A percentile compares a stretch with the other conserved stretches of the same genome.
These are phyloP conservation scores for Porites lobata DNA, from an alignment of 92 coral and sea anemone genomes.

Conservation along the genomic window DNA sequence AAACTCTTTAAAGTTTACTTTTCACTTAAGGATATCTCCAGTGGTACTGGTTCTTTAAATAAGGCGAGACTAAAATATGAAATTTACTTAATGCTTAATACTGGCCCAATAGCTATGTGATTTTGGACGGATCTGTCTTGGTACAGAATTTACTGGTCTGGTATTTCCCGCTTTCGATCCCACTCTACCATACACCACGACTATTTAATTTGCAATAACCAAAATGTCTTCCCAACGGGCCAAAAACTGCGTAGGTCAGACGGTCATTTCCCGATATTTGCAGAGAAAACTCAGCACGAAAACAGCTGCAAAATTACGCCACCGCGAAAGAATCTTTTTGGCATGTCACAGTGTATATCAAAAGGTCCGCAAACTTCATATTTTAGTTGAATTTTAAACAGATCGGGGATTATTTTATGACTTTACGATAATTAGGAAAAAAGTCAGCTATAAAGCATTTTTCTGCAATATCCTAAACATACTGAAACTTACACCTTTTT, in stretches of 20 bases:
- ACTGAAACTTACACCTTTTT: not conserved
- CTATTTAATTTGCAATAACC: too few species aligned
- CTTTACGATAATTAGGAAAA: not conserved
- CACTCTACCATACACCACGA: too few species aligned
- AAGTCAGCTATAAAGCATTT: not conserved
- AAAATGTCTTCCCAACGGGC: not conserved
- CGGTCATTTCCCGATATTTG: not conserved
- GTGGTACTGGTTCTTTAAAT: too few species aligned
- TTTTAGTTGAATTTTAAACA: not conserved
- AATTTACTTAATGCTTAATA: too few species aligned
- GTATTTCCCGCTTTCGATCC: too few species aligned
- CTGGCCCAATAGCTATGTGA: too few species aligned
- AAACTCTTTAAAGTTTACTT: too few species aligned
- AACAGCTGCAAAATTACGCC: constrained; percentile 9
- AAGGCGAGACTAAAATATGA: too few species aligned
- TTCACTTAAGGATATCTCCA: too few species aligned
- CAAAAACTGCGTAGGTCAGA: not conserved
- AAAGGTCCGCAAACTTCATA: not conserved
- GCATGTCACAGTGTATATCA: not conserved
- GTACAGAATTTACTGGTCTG: too few species aligned
- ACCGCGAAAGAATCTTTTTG: not conserved
- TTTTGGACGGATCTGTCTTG: too few species aligned
- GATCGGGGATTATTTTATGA: too few species aligned
- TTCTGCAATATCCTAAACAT: not conserved
- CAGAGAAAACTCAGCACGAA: not conserved